Base-by-base conservation (phyloP, 92 coral and sea anemone genomes). In the Porites rus region DNA sequence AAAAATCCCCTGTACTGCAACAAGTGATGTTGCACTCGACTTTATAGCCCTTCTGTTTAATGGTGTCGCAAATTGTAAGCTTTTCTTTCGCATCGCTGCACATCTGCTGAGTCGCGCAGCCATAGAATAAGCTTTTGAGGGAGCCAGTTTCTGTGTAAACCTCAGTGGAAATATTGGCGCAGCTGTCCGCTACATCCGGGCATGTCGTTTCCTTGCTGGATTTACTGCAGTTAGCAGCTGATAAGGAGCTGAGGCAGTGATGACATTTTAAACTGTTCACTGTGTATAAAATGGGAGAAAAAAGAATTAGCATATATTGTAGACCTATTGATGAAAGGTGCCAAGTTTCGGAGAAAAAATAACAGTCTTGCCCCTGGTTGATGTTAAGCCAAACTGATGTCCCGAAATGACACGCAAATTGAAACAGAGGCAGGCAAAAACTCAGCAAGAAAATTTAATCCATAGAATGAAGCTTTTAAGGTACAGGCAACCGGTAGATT, bases 31-130 rank as follows among this genome's bases (percentile, higher is more conserved):
- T 63, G 50, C 87, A 83, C 22, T 83, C 65, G 50, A 54, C 72
- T 22, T 62, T 10, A 28, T 83, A 63, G 7, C 80, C 73, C 21
- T 16, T 31, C 25, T 66, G 62, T 38, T 54, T 83, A 18, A 74
- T 46, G 6, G 74, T 51, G 24, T 62, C 31, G 73, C 87, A 83
- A n/a, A 46, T 74, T 74, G 62, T 62, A 58, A 83, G 78, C 65
- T 63, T 22, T 63, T 83, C 80, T 61, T 65, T 13, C 31, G 87
- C 87, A 51, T 83, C 87, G 1, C 74, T 53, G 74, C 87, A 83
- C 87, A 83, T 83, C 65, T 50, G 74, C 10, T 83, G 19, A 17
- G 87, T 83, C 10, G 87, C 87, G 28, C 87, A 83, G 62, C 87
- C 80, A 64, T 74, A 83, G 73, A 46, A 83, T 53, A 62, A 83